These are phyloP conservation scores for Tipula confusa DNA, from an alignment of 2,888 invertebrate genomes.

Conservation along the genomic window DNA sequence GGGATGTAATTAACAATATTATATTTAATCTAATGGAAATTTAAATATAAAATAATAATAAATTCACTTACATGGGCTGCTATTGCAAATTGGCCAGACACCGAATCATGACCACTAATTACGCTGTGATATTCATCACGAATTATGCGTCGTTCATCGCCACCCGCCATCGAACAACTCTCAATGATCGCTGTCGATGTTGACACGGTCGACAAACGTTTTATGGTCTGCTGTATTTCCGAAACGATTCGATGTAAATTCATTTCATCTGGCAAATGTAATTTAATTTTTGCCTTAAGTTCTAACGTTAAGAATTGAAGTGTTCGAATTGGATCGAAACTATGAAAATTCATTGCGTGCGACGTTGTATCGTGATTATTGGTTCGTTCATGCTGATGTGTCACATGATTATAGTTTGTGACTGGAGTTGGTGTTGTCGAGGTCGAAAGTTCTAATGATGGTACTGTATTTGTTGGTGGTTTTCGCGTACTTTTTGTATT, in stretches of 20 bases:
- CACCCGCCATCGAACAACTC: background rate
- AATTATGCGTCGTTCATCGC: background rate
- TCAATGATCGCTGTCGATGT: slow-evolving; percentile 30
- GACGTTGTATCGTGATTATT: background rate
- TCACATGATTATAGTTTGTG: background rate
- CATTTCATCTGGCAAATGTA: slow-evolving; percentile 37
- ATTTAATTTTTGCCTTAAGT: background rate
- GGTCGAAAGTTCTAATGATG: background rate
- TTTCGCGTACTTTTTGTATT: background rate
- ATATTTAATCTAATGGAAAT: background rate
- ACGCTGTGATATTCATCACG: background rate
- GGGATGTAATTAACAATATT: background rate
- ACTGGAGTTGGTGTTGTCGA: background rate
- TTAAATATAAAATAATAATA: background rate
- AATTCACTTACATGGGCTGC: background rate
- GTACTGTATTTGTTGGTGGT: background rate
- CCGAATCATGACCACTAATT: background rate
- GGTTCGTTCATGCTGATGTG: background rate
- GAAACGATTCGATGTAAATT: slow-evolving; percentile 37
- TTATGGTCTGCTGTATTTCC: slow-evolving; percentile 38
- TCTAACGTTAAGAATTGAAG: slow-evolving; percentile 26
- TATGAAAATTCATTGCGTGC: background rate
- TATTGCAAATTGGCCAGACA: background rate
- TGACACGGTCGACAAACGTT: slow-evolving; percentile 35
- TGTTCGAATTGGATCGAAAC: slow-evolving; percentile 30